phyloP scores from a whole-genome alignment of 2,888 invertebrate species.

The Lasioglossum malachurum region DNA sequence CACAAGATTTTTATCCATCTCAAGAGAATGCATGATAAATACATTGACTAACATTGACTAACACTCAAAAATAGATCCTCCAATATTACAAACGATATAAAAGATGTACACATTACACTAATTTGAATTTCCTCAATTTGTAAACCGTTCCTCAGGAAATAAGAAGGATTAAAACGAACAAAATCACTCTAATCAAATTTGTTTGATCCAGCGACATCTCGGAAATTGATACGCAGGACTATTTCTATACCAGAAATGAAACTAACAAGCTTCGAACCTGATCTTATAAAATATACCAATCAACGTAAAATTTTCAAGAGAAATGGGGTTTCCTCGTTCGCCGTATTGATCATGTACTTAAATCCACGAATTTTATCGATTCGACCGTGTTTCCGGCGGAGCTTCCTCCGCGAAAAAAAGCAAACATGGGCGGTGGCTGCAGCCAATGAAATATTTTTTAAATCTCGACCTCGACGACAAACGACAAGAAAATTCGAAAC shows the following conservation, averaged over 20 bases:
- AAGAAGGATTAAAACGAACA: neutral
- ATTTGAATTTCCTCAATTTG: neutral
- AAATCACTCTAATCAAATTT: neutral
- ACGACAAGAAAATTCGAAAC: neutral
- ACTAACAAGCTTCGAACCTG: neutral
- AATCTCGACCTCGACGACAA: constrained; percentile 25
- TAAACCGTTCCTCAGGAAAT: neutral
- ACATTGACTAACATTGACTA: too few relatives aligned
- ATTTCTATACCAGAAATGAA: neutral
- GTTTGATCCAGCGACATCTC: neutral
- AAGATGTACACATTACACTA: neutral
- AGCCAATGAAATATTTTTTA: constrained; percentile 12
- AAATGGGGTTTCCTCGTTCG: neutral
- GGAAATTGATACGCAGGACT: neutral
- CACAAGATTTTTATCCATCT: too few relatives aligned
- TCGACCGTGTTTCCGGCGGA: neutral
- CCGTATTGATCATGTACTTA: neutral
- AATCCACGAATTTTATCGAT: constrained; percentile 15
- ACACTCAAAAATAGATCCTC: too few relatives aligned
- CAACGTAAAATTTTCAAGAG: constrained; percentile 5
- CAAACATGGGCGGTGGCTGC: neutral
- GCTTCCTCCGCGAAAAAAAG: neutral
- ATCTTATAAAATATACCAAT: neutral
- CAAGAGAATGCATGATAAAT: too few relatives aligned
- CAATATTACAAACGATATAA: neutral